A percentile compares a stretch with the other conserved stretches of the same genome.
phyloP scores from a whole-genome alignment of 2,113 vertebrate species.

The Haemorhous mexicanus region DNA sequence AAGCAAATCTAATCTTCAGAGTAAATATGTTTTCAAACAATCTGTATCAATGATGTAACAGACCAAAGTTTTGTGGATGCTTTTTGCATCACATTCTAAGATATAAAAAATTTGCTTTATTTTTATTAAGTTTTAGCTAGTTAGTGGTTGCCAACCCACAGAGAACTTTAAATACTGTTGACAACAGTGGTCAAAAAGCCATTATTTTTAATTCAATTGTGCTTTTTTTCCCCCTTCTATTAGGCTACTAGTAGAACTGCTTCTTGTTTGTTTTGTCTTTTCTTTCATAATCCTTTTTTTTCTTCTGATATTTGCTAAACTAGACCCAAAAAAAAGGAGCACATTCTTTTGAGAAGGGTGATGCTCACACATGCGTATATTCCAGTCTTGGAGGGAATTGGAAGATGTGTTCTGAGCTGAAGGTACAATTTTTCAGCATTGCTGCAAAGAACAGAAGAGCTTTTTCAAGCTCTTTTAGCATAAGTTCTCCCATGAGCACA shows the following conservation, averaged over 20 bases:
- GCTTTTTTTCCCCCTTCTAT: background rate
- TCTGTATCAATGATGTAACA: background rate
- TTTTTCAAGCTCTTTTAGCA: background rate
- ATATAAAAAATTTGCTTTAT: background rate
- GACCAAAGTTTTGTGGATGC: background rate
- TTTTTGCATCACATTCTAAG: background rate
- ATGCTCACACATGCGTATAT: background rate
- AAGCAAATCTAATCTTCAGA: background rate
- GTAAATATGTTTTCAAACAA: background rate
- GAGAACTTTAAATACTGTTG: background rate
- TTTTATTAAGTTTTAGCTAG: background rate
- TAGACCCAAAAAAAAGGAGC: background rate
- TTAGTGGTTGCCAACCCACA: background rate
- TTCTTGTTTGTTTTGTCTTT: background rate
- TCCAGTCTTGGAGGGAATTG: background rate
- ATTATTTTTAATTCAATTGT: background rate
- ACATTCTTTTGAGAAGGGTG: background rate
- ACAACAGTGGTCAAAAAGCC: background rate
- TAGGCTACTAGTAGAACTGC: background rate
- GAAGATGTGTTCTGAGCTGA: background rate
- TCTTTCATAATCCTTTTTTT: background rate
- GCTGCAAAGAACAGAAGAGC: background rate
- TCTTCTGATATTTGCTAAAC: background rate
- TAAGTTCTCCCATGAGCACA: background rate
- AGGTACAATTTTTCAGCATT: background rate